Percentiles rank a stretch among this genome's conserved stretches.
Evolutionary conservation across 2,797 vertebrate genomes (phyloP).

Genomic region (Smutsia gigantea): DNA sequence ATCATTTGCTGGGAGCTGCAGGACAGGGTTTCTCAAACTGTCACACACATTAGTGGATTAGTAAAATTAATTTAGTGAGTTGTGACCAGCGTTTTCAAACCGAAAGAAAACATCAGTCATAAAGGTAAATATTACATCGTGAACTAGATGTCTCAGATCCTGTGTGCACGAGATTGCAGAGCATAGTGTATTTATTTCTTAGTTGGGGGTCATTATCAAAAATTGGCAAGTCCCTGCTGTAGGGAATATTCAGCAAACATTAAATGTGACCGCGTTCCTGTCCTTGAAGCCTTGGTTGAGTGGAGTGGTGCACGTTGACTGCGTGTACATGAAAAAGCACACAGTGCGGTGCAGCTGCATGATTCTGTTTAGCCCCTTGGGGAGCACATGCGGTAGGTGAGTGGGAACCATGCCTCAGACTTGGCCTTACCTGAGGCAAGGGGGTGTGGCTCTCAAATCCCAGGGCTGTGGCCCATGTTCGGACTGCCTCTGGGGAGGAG

Average conservation of each 20-base stretch:
- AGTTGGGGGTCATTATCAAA: not conserved
- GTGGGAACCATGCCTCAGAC: fast-evolving
- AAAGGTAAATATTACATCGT: not conserved
- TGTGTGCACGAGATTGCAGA: fast-evolving
- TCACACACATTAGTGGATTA: not conserved
- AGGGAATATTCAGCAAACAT: not conserved
- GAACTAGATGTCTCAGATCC: fast-evolving
- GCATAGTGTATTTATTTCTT: not conserved
- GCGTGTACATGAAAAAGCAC: fast-evolving
- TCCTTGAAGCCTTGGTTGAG: fast-evolving
- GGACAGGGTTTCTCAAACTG: not conserved
- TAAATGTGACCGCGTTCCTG: fast-evolving
- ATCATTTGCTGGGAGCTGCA: not conserved
- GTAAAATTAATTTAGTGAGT: not conserved
- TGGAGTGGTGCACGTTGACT: fast-evolving
- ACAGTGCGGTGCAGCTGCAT: fast-evolving
- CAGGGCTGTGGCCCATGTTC: not conserved
- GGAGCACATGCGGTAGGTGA: not conserved
- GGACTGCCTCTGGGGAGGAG: not conserved
- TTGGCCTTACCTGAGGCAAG: not conserved
- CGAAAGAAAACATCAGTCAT: not conserved
- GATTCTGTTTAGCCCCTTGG: fast-evolving
- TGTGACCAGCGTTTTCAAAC: not conserved
- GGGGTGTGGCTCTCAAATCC: not conserved
- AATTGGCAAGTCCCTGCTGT: too few species aligned